Base-by-base conservation (phyloP, 2,888 invertebrate genomes). In the Hirtodrosophila trivittata region DNA sequence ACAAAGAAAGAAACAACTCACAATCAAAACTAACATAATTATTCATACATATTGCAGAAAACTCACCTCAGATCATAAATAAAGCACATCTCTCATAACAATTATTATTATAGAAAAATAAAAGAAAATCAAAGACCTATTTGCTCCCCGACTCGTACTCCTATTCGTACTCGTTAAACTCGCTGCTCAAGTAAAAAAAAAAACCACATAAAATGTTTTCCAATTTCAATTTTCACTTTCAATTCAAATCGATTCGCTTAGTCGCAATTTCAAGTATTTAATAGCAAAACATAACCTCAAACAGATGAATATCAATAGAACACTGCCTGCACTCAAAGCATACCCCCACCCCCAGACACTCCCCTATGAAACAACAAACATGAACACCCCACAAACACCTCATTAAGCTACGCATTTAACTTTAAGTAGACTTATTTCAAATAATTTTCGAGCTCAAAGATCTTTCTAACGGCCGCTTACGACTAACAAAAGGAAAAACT, bases 381-480 rank as follows among this genome's bases (percentile, higher is more conserved):
- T 8, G 6, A 33, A 5, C 26, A 26, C 10, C 2, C 5, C 5
- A 26, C 18, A 37, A 47, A 32, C 65, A 45, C 25, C 55, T 28
- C 60, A 66, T 59, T 59, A 45, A 52, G 49, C 52, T 54, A 55
- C 41, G 46, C 65, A 58, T 68, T 56, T 78, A 78, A 77, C 35
- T 75, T 82, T 82, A 80, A 80, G 82, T 82, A 80, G 77, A 62
- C 25, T 73, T 77, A 77, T 82, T 80, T 63, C 56, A 51, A 64
- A 64, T 62, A 75, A 70, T 66, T 71, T 46, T 56, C 57, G 25
- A 73, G 64, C 62, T 73, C 60, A 77, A 75, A 42, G 59, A 59
- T 57, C 62, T 60, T 60, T 60, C 41, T 51, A 45, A 78, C 66
- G 66, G 67, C 77, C 70, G 77, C 77, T 73, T 68, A 76, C 33